phyloP scores from a whole-genome alignment of 2,113 vertebrate species.

The Catharus minimus region DNA sequence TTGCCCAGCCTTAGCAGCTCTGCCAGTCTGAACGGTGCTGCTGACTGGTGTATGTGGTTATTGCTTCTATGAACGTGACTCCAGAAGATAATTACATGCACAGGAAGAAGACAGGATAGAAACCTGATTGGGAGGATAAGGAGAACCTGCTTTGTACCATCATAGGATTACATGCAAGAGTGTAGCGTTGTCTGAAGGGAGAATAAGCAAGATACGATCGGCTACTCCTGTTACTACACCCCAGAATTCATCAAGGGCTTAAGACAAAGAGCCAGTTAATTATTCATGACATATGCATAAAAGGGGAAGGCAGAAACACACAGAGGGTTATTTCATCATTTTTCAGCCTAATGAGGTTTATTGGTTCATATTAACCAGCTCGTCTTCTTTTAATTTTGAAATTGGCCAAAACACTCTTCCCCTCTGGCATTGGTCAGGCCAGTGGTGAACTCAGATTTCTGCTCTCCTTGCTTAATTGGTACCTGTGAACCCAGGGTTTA shows the following conservation, averaged over 20 bases:
- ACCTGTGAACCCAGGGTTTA: background rate
- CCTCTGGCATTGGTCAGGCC: background rate
- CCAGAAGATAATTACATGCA: background rate
- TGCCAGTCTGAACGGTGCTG: background rate
- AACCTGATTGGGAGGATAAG: background rate
- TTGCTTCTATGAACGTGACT: background rate
- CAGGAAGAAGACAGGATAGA: background rate
- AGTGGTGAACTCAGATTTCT: constrained; percentile 12
- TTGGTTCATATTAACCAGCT: background rate
- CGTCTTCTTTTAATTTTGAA: constrained; percentile 24
- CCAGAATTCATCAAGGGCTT: constrained; percentile 4
- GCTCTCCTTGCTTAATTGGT: constrained; percentile 5
- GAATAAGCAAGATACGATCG: background rate
- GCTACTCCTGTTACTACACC: constrained; percentile 21
- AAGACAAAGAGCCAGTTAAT: constrained; percentile 28
- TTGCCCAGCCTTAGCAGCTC: background rate
- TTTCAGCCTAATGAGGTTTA: background rate
- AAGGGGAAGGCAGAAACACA: background rate
- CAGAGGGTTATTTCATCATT: constrained; percentile 8
- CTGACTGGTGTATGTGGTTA: background rate
- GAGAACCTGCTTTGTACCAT: background rate
- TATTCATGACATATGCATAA: constrained; percentile 11
- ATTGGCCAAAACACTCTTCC: background rate
- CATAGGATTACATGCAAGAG: background rate
- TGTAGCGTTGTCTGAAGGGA: background rate